Percentiles rank a stretch among this genome's conserved stretches.
Evolutionary conservation across 2,888 invertebrate genomes (phyloP).

Genomic region (Mactromeris polynyma): DNA sequence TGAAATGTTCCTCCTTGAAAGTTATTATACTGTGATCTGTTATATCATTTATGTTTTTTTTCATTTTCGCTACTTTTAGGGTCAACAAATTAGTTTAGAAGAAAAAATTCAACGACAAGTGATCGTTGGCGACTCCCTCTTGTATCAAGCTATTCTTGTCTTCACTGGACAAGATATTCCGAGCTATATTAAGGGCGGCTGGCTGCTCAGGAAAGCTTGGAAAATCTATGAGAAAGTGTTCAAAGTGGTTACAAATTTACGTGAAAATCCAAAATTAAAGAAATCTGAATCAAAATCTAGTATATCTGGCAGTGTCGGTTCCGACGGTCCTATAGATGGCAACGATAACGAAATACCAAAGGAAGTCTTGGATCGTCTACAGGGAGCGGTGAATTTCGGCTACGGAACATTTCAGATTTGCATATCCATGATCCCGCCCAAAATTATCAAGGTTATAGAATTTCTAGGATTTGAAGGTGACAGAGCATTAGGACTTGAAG

Average conservation of each 20-base stretch:
- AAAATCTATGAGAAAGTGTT: conserved; percentile 91
- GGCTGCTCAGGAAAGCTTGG: conserved; percentile 91
- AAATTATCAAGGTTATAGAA: conserved; percentile 89
- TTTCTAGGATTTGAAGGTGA: conserved; percentile 91
- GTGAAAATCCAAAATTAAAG: conserved; percentile 84
- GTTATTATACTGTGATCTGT: too few relatives aligned
- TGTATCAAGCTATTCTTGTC: conserved; percentile 90
- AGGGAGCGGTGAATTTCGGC: conserved; percentile 91
- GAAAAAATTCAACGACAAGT: conserved; percentile 90
- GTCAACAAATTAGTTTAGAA: conserved; percentile 84
- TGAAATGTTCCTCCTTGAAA: too few relatives aligned
- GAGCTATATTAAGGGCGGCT: conserved; percentile 90
- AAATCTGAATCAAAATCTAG: conserved; percentile 45
- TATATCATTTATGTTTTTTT: too few relatives aligned
- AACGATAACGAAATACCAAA: conserved; percentile 79
- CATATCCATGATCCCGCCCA: conserved; percentile 90
- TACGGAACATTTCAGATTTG: conserved; percentile 91
- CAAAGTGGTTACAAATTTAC: conserved; percentile 89
- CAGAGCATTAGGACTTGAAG: conserved; percentile 89
- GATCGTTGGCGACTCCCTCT: conserved; percentile 90
- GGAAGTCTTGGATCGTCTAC: conserved; percentile 89
- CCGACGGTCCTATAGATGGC: conserved; percentile 64
- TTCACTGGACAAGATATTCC: conserved; percentile 91
- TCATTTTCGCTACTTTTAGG: too few relatives aligned
- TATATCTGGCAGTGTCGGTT: conserved; percentile 18